Evolutionary conservation across 2,797 vertebrate species (phyloP).

Genomic region (Luscinia megarhynchos): DNA sequence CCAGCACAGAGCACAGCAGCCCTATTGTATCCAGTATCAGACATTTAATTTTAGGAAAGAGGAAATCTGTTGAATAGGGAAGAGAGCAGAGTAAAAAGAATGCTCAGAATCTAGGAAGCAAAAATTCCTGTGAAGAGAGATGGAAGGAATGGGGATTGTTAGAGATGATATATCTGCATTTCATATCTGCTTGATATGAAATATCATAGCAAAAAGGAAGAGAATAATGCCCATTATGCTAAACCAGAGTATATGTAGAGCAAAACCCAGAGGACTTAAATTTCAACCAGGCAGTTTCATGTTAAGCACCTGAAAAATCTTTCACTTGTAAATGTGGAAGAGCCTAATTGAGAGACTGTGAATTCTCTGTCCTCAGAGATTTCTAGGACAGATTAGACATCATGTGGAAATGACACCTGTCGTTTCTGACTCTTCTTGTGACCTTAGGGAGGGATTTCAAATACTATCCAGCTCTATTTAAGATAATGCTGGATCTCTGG

Average conservation of each 20-base stretch:
- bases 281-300: background rate
- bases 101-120: background rate
- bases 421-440: background rate
- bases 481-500: background rate
- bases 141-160: background rate
- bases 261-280: background rate
- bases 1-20: background rate
- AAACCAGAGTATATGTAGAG: background rate
- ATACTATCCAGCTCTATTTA: background rate
- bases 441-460: background rate
- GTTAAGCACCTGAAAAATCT: background rate
- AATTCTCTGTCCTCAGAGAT: background rate
- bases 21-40: background rate
- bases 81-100: background rate
- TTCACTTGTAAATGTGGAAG: background rate
- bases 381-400: background rate
- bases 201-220: background rate
- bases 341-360: background rate
- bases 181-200: background rate
- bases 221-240: background rate
- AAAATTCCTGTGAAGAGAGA: slow-evolving; percentile 1
- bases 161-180: background rate
- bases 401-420: background rate
- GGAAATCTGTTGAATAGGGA: slow-evolving; percentile 2
- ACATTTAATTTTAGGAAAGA: slow-evolving; percentile 30